Percentiles rank a stretch among this genome's conserved stretches.
These are phyloP conservation scores for Petrolisthes cinctipes DNA, from an alignment of 2,888 invertebrate genomes.

Conservation along the genomic window DNA sequence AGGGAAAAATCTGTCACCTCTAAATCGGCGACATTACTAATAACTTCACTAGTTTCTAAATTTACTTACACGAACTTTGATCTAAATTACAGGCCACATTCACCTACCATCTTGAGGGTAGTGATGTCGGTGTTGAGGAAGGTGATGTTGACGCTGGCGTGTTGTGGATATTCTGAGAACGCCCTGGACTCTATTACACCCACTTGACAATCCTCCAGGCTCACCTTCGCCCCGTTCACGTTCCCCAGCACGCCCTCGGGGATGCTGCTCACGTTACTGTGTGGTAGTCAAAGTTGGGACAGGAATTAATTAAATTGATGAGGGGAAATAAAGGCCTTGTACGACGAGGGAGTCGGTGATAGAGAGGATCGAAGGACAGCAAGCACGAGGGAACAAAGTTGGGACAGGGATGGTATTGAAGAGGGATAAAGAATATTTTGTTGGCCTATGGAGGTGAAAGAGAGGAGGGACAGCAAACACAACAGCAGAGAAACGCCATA, in stretches of 20 bases:
- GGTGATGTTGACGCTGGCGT: slow-evolving; percentile 14
- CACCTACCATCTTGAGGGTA: slow-evolving; percentile 28
- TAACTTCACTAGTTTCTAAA: too few species aligned
- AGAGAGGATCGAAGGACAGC: not conserved
- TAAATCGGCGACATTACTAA: too few species aligned
- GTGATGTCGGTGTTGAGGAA: slow-evolving; percentile 15
- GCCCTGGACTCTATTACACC: slow-evolving; percentile 12
- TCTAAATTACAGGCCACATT: too few species aligned
- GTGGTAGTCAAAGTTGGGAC: not conserved
- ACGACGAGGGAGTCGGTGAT: not conserved
- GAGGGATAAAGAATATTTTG: too few species aligned
- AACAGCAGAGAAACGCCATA: not conserved
- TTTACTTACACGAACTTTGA: too few species aligned
- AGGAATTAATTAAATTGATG: not conserved
- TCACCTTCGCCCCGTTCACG: not conserved
- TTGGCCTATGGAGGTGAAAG: not conserved
- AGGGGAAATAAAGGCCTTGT: not conserved
- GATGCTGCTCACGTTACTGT: slow-evolving; percentile 31
- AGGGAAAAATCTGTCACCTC: too few species aligned
- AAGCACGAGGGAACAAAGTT: not conserved
- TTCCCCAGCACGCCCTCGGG: slow-evolving; percentile 18
- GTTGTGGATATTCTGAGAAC: slow-evolving; percentile 12
- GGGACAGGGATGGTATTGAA: not conserved
- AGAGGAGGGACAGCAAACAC: not conserved
- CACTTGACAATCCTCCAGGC: slow-evolving; percentile 19